Base-by-base conservation (phyloP, 2,113 vertebrate species). In the Poeciliopsis prolifica region DNA sequence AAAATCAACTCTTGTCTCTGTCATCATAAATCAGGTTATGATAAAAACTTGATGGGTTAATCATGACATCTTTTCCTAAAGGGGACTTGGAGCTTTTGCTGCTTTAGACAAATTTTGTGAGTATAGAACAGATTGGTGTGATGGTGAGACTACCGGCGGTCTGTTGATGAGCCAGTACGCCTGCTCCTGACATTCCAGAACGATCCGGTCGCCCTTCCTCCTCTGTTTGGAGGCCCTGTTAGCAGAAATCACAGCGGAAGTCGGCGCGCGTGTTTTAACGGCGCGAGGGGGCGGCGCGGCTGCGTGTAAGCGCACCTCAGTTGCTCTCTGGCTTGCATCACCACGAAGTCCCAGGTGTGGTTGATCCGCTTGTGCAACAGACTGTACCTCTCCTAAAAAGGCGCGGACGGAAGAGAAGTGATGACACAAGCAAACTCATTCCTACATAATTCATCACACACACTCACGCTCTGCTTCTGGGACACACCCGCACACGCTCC, bases 271-370 rank as follows among this genome's bases (percentile, higher is more conserved):
- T 37, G 26, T 60, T 10, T 29, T 68, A 33, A 48, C n/a, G 2
- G 2, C 14, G 61, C 15, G 14, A 37, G 30, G 15, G 58, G 3
- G 26, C 14, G 3, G 26, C 14, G 3, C 68, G 15, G 33, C 26
- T 68, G 65, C 0, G 0, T 37, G 63, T 28, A 33, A 6, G 29
- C 68, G 31, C 68, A 99, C 98, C 96, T 95, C 58, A 98, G 95
- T 88, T 99, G 98, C 81, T 99, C 97, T 79, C 96, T 93, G 0
- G 98, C 98, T 89, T 99, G 97, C 96, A 96, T 98, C 90, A 98
- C 95, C 73, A 99, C 97, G 64, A 98, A 97, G 90, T 99, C 97
- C 97, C 98, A 99, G 0, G 93, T 94, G 89, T 99, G 96, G 89
- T 94, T 97, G 85, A 99, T 97, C 77, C 94, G 93, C 92, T 96